A percentile compares a stretch with the other conserved stretches of the same genome.
These are phyloP conservation scores for Amyelois transitella DNA, from an alignment of 1,140 invertebrate species.

Conservation along the genomic window DNA sequence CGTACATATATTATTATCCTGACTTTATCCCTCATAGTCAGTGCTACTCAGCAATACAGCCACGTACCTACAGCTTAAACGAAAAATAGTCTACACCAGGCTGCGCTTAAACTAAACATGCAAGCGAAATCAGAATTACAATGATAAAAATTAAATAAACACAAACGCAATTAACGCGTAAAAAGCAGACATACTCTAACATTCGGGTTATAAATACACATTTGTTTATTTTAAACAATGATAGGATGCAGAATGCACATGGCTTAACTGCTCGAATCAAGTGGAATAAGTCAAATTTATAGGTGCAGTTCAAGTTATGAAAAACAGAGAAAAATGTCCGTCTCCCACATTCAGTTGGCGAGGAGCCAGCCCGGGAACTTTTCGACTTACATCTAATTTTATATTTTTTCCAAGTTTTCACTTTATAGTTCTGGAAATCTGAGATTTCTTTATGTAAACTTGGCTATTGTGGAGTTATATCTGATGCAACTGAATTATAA, in stretches of 20 bases:
- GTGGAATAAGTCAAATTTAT: background rate
- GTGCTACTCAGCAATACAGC: no score
- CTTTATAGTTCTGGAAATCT: background rate
- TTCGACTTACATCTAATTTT: background rate
- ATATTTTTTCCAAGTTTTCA: background rate
- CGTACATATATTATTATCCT: no score
- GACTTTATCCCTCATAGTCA: no score
- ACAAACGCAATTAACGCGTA: no score
- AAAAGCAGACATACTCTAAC: background rate
- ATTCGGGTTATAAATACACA: background rate
- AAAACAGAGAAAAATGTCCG: constrained; percentile 45
- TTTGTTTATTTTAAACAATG: constrained; percentile 5
- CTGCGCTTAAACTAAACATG: no score
- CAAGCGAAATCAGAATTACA: no score
- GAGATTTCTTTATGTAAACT: background rate
- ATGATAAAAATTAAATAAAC: no score
- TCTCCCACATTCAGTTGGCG: constrained; percentile 40
- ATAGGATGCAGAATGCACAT: constrained; percentile 22
- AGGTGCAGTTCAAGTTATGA: constrained; percentile 15
- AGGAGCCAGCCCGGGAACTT: constrained; percentile 15
- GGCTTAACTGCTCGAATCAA: background rate
- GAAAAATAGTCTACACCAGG: no score
- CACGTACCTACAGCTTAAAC: no score
- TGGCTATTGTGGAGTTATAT: no score
- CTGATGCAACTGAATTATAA: no score